Evolutionary conservation across 92 coral and sea anemone species (phyloP).

Genomic region (Zoanthus sansibaricus): DNA sequence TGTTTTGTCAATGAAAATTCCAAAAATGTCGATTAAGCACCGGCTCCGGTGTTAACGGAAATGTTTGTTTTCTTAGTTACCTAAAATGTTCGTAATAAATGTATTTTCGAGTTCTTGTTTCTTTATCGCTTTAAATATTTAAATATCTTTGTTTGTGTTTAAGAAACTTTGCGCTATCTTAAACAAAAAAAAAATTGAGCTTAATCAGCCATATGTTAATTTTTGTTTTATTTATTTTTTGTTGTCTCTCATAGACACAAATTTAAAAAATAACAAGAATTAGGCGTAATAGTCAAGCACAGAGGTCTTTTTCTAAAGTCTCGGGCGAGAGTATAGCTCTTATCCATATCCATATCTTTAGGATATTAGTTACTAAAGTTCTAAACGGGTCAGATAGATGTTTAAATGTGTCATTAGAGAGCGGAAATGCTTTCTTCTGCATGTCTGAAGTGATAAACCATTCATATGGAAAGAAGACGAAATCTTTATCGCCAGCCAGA

Average conservation of each 20-base stretch:
- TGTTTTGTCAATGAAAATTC: not conserved
- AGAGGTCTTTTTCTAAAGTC: too few relatives aligned
- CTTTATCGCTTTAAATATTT: too few relatives aligned
- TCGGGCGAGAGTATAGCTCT: too few relatives aligned
- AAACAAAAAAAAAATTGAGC: too few relatives aligned
- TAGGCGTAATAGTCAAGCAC: too few relatives aligned
- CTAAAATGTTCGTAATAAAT: too few relatives aligned
- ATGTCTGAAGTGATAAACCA: constrained; percentile 48
- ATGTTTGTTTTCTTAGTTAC: not conserved
- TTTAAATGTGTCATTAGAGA: constrained; percentile 37
- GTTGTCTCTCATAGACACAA: too few relatives aligned
- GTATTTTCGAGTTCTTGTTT: too few relatives aligned
- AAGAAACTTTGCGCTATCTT: too few relatives aligned
- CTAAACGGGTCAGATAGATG: constrained; percentile 37
- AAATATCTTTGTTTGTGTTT: too few relatives aligned
- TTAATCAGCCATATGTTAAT: not conserved
- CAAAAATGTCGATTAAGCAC: not conserved
- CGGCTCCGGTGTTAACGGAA: not conserved
- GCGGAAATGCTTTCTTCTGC: constrained; percentile 51
- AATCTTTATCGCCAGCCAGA: constrained; percentile 39
- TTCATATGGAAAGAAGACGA: constrained; percentile 46
- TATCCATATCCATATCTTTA: not conserved
- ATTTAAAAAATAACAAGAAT: too few relatives aligned
- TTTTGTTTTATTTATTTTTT: not conserved
- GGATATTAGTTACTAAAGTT: constrained; percentile 22